Percentiles rank a stretch among this genome's conserved stretches.
phyloP scores from a whole-genome alignment of 92 coral and sea anemone genomes.

The Paramuricea clavata region DNA sequence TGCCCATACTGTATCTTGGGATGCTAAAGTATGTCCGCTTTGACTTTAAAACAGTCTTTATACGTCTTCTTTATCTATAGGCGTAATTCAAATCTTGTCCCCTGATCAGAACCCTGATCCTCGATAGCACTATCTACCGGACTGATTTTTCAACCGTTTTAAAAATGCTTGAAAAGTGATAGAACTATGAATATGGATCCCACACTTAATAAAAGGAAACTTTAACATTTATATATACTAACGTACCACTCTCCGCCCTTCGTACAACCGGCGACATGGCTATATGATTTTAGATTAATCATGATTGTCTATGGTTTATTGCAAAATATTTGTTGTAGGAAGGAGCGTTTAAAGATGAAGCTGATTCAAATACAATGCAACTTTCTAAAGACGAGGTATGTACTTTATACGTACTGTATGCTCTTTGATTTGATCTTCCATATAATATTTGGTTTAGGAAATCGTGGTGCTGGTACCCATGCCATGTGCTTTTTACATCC shows the following conservation, averaged over 20 bases:
- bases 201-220: too few relatives aligned
- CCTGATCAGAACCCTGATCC: too few relatives aligned
- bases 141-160: too few relatives aligned
- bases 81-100: background rate
- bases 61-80: background rate
- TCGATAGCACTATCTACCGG: too few relatives aligned
- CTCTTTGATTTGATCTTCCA: background rate
- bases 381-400: constrained; percentile 20
- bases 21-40: constrained; percentile 44
- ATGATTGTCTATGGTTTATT: background rate
- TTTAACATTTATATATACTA: too few relatives aligned
- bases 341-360: constrained; percentile 21
- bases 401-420: background rate
- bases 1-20: constrained; percentile 83
- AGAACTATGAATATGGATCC: too few relatives aligned
- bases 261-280: too few relatives aligned
- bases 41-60: background rate
- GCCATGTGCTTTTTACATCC: background rate
- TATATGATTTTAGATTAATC: too few relatives aligned
- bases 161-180: too few relatives aligned
- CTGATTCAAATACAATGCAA: background rate
- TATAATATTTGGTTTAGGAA: background rate
- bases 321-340: background rate
- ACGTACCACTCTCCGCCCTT: too few relatives aligned
- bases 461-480: background rate